Evolutionary conservation across 2,113 vertebrate species (phyloP).

Genomic region (Pao palembangensis): DNA sequence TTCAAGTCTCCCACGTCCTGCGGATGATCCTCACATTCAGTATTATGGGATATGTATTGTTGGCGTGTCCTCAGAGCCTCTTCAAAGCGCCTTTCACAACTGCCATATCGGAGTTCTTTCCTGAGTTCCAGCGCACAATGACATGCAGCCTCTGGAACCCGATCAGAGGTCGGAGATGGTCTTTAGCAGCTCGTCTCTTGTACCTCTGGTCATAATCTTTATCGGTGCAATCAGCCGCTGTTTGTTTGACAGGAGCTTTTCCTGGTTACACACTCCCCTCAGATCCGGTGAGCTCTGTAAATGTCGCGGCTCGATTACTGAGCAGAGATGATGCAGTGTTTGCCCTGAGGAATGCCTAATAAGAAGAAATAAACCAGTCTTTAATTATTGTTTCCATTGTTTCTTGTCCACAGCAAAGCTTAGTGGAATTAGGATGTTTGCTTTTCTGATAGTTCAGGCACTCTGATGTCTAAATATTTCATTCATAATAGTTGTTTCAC

Average conservation of each 20-base stretch:
- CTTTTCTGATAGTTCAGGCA: slow-evolving; percentile 5
- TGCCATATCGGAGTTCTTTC: slow-evolving; percentile 87
- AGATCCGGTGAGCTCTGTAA: slow-evolving; percentile 27
- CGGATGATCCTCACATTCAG: slow-evolving; percentile 89
- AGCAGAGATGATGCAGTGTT: slow-evolving; percentile 31
- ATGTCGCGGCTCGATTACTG: slow-evolving; percentile 27
- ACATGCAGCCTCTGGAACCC: slow-evolving; percentile 20
- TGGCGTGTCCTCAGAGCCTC: slow-evolving; percentile 81
- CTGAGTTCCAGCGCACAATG: slow-evolving; percentile 10
- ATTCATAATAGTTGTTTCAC: no score
- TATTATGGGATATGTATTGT: slow-evolving; percentile 83
- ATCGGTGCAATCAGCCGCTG: slow-evolving; percentile 15
- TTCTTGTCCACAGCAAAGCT: slow-evolving; percentile 24
- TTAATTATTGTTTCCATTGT: slow-evolving; percentile 40
- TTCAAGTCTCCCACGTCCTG: slow-evolving; percentile 87
- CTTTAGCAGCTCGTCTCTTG: not conserved
- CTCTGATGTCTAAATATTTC: no score
- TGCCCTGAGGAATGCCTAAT: not conserved
- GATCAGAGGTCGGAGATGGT: slow-evolving; percentile 1
- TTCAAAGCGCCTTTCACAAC: slow-evolving; percentile 82
- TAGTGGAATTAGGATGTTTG: slow-evolving; percentile 24
- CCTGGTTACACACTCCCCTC: slow-evolving; percentile 12
- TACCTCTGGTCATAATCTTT: slow-evolving; percentile 1
- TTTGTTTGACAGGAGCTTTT: slow-evolving; percentile 10
- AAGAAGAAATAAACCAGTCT: slow-evolving; percentile 32